Evolutionary conservation across 2,888 invertebrate genomes (phyloP).

Genomic region (Synanthedon tipuliformis): DNA sequence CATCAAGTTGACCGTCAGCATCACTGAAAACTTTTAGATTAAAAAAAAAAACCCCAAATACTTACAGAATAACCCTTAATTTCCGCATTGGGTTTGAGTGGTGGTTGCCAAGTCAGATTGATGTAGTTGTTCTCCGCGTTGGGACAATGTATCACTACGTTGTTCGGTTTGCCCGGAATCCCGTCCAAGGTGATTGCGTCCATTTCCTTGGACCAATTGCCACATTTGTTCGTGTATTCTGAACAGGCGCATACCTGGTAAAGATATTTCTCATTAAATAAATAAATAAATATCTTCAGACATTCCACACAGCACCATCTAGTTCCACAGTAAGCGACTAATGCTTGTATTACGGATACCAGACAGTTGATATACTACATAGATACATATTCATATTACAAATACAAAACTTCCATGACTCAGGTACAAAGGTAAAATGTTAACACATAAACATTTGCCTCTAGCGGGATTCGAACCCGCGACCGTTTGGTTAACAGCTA

Average conservation of each 20-base stretch:
- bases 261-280: too few species aligned
- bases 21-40: not conserved
- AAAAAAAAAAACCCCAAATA: constrained; percentile 9
- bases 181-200: constrained; percentile 89
- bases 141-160: constrained; percentile 74
- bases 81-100: constrained; percentile 80
- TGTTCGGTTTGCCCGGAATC: constrained; percentile 78
- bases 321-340: too few species aligned
- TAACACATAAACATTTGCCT: too few species aligned
- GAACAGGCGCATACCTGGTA: constrained; percentile 80
- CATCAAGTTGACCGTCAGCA: not conserved
- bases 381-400: too few species aligned
- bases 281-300: too few species aligned
- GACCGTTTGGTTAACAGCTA: too few species aligned
- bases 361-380: too few species aligned
- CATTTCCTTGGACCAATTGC: constrained; percentile 80
- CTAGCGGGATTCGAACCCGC: too few species aligned
- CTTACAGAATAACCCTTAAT: constrained; percentile 81
- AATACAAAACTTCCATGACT: too few species aligned
- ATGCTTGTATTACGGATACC: too few species aligned
- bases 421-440: too few species aligned
- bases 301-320: too few species aligned
- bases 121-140: constrained; percentile 43
- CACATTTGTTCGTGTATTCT: constrained; percentile 80
- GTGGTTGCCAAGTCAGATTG: constrained; percentile 79